phyloP scores from a whole-genome alignment of 2,797 vertebrate species.

The Halcyon smyrnensis region DNA sequence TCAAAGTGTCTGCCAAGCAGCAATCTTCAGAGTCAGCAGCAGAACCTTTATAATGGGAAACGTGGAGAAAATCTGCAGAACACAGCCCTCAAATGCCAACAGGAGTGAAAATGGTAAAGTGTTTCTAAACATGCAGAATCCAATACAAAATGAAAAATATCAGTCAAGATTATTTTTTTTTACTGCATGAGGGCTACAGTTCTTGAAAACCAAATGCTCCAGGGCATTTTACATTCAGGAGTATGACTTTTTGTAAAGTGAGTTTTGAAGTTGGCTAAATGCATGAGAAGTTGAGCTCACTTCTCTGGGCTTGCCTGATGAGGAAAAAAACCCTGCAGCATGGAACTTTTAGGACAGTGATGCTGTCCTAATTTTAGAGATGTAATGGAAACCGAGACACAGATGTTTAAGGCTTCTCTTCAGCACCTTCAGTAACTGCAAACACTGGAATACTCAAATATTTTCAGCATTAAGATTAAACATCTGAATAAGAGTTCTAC shows the following conservation, averaged over 20 bases:
- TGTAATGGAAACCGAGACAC: background rate
- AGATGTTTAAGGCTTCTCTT: background rate
- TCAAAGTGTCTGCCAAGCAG: background rate
- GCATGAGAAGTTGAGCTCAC: background rate
- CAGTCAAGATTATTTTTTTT: background rate
- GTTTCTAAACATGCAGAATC: background rate
- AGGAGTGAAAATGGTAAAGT: background rate
- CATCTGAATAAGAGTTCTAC: background rate
- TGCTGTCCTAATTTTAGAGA: background rate
- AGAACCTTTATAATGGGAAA: background rate
- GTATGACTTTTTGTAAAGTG: background rate
- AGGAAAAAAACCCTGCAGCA: background rate
- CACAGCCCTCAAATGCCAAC: rapidly evolving
- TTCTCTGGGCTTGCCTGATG: background rate
- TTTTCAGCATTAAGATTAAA: background rate
- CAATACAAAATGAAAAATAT: background rate
- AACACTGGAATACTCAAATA: background rate
- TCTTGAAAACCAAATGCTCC: background rate
- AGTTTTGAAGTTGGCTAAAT: background rate
- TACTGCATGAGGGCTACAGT: background rate
- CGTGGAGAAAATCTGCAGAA: background rate
- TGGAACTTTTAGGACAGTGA: background rate
- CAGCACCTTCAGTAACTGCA: background rate
- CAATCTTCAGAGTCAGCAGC: background rate
- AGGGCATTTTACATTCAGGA: background rate